These are phyloP conservation scores for Chiloscyllium punctatum DNA, from an alignment of 2,797 vertebrate species.

Conservation along the genomic window DNA sequence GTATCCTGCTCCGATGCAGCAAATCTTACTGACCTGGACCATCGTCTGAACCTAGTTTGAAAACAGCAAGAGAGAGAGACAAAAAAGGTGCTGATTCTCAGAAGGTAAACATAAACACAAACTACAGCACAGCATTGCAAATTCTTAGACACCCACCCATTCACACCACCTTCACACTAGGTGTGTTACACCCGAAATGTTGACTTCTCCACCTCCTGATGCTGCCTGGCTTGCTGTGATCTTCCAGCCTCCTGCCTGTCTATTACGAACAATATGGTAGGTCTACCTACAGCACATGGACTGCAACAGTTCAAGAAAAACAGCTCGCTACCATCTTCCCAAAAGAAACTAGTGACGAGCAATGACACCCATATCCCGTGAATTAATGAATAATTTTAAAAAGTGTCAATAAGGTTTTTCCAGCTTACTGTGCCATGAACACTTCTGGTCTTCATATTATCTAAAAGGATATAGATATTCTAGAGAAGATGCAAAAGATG, in stretches of 20 bases:
- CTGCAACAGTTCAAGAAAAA: too few species aligned
- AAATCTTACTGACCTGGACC: slow-evolving; percentile 39
- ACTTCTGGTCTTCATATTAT: neutral
- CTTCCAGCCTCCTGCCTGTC: too few species aligned
- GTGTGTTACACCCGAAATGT: too few species aligned
- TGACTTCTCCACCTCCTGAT: too few species aligned
- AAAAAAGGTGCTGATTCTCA: neutral
- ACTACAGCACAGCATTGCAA: neutral
- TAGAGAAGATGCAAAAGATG: neutral
- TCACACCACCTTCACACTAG: neutral
- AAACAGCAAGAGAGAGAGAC: too few species aligned
- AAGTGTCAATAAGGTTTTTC: neutral
- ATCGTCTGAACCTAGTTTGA: neutral
- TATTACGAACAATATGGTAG: too few species aligned
- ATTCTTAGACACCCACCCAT: neutral
- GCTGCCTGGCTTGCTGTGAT: too few species aligned
- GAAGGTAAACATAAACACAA: neutral
- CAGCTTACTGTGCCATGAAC: neutral
- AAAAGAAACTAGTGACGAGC: too few species aligned
- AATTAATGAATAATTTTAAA: too few species aligned
- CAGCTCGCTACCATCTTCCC: too few species aligned
- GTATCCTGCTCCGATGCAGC: slow-evolving; percentile 44
- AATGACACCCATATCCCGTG: too few species aligned
- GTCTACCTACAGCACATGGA: too few species aligned
- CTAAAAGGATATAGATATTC: neutral